Base-by-base conservation (phyloP, 1,140 invertebrate species). In the Euwallacea fornicatus region DNA sequence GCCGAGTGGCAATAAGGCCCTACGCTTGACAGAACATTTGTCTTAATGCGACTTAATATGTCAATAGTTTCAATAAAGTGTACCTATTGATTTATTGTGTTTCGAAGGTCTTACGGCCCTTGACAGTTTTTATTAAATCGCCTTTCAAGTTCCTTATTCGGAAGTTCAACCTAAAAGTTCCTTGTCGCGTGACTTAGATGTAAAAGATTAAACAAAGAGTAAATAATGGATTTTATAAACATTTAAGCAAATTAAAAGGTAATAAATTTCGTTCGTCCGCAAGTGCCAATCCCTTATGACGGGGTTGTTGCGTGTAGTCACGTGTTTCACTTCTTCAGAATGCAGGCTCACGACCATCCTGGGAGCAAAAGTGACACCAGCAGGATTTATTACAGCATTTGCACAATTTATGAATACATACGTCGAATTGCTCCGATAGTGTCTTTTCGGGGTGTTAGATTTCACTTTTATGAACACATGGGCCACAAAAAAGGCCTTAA, bases 31-130 rank as follows among this genome's bases (percentile, higher is more conserved):
- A 73, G 66, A 73, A 73, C 72, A 73, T 73, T 73, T 73, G 72
- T 73, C 72, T 73, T 73, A 73, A 73, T 73, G 66, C 67, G 66
- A 69, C 66, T 65, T 73, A 73, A 73, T 73, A 73, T 73, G 72
- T 73, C 72, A 69, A 73, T 73, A 73, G 72, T 69, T 73, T 73
- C 72, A 73, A 73, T 73, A 73, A 73, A 69, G 66, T 59, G 41
- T 56, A 69, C 62, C 67, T 69, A 73, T 73, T 73, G 72, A 73
- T 73, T 73, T 73, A 73, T 73, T 21, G 71, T 65, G 58, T 65
- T 71, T 69, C 47, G 46, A 42, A 46, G 54, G 67, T 6, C 58
- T 69, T 61, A 10, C 44, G 47, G 59, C 10, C 58, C 59, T 58
- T 61, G 67, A 62, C 7, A 54, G 21, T 61, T 69, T 69, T 69